phyloP scores from a whole-genome alignment of 2,113 vertebrate genomes.

The Neopipo cinnamomea region DNA sequence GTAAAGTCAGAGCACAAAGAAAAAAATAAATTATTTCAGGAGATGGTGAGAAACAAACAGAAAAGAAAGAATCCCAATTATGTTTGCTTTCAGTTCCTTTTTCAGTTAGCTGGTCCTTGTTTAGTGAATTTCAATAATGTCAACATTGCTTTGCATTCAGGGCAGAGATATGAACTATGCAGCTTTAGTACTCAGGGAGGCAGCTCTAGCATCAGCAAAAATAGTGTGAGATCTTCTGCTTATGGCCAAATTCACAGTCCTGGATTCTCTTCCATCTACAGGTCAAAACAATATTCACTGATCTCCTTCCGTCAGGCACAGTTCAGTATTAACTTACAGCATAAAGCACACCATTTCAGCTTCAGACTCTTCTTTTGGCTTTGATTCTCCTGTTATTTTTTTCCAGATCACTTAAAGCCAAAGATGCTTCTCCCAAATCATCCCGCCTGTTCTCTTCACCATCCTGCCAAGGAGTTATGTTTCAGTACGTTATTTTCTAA shows the following conservation, averaged over 20 bases:
- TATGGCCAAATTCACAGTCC: not conserved
- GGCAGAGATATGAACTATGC: not conserved
- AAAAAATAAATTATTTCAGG: not conserved
- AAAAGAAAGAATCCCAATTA: not conserved
- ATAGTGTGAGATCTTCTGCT: not conserved
- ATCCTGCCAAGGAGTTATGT: not conserved
- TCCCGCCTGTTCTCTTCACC: not conserved
- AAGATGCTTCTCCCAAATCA: not conserved
- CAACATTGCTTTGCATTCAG: not conserved
- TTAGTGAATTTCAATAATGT: not conserved
- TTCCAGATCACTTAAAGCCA: not conserved
- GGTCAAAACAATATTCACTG: not conserved
- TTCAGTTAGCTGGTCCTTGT: not conserved
- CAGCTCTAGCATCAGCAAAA: not conserved
- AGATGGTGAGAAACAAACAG: not conserved
- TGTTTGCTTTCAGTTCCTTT: not conserved
- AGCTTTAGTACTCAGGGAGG: not conserved
- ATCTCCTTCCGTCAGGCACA: not conserved
- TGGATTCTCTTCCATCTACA: not conserved
- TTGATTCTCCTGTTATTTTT: not conserved
- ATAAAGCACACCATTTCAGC: not conserved
- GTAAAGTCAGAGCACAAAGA: not conserved
- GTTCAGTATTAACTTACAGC: not conserved
- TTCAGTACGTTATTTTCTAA: not conserved
- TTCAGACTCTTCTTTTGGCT: not conserved